phyloP scores from a whole-genome alignment of 2,113 vertebrate genomes.

The Pedionomus torquatus region DNA sequence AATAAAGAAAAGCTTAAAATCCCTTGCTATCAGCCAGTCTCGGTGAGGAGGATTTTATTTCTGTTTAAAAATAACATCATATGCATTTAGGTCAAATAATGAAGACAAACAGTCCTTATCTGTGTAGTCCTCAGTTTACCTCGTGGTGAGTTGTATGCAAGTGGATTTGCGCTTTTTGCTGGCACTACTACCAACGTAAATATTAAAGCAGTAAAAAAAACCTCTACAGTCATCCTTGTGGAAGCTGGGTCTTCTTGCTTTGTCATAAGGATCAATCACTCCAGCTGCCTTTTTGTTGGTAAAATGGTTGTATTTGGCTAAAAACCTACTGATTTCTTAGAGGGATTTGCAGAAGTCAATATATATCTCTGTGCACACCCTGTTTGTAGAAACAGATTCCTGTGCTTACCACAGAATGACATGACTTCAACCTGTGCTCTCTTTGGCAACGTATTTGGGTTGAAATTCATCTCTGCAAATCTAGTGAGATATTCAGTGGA shows the following conservation, averaged over 20 bases:
- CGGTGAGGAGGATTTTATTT: background rate
- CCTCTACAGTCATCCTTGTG: background rate
- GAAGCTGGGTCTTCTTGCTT: background rate
- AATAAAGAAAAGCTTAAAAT: background rate
- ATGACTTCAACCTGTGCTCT: background rate
- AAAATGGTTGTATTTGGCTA: background rate
- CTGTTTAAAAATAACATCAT: background rate
- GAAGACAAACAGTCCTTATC: background rate
- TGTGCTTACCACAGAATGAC: background rate
- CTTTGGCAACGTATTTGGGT: background rate
- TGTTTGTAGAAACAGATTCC: background rate
- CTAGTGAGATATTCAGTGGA: background rate
- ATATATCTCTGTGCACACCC: background rate
- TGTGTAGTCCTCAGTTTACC: too few relatives aligned
- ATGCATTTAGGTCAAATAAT: background rate
- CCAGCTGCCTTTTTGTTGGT: background rate
- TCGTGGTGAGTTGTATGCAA: background rate
- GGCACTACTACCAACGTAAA: background rate
- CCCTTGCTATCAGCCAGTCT: background rate
- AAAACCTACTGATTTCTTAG: background rate
- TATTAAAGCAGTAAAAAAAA: background rate
- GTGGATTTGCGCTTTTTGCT: background rate
- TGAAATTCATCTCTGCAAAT: background rate
- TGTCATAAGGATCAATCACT: background rate
- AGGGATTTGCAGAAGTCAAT: background rate